A percentile compares a stretch with the other conserved stretches of the same genome.
Conservation (phyloP, 2,797 vertebrate species). For the Siniperca obscura region DNA sequence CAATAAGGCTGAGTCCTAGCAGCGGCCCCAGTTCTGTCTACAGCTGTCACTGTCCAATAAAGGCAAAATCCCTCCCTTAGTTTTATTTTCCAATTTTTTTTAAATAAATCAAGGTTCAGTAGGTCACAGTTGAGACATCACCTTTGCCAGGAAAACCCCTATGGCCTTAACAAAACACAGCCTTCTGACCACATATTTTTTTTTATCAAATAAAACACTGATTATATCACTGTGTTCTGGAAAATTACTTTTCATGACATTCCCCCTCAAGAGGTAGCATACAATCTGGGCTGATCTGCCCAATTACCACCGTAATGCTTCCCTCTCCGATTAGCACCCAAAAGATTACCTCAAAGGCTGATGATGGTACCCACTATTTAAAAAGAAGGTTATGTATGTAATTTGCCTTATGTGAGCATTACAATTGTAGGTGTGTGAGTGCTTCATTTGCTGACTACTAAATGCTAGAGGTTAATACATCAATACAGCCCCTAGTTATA, state of each 20-base stretch:
- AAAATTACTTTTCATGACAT: constrained; percentile 70
- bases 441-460: constrained; percentile 39
- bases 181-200: constrained; percentile 6
- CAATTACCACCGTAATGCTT: constrained; percentile 62
- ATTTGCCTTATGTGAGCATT: constrained; percentile 18
- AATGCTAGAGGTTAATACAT: constrained; percentile 51
- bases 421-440: constrained; percentile 4
- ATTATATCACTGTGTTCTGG: constrained; percentile 62
- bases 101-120: neutral
- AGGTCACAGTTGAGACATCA: constrained; percentile 3
- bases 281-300: constrained; percentile 63
- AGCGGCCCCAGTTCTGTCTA: too few relatives aligned
- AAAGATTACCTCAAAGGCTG: constrained; percentile 48
- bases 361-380: constrained; percentile 27
- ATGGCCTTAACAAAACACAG: neutral
- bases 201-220: constrained; percentile 43
- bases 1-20: too few relatives aligned
- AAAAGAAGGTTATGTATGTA: constrained; percentile 33
- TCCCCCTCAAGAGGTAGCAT: constrained; percentile 52
- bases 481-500: constrained; percentile 46
- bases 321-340: constrained; percentile 57
- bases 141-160: neutral
- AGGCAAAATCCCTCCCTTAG: too few relatives aligned
- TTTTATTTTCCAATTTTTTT: constrained; percentile 9
- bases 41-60: too few relatives aligned